Percentiles rank a stretch among this genome's conserved stretches.
Evolutionary conservation across 2,113 vertebrate genomes (phyloP).

Genomic region (Brachypodius melanocephalos): DNA sequence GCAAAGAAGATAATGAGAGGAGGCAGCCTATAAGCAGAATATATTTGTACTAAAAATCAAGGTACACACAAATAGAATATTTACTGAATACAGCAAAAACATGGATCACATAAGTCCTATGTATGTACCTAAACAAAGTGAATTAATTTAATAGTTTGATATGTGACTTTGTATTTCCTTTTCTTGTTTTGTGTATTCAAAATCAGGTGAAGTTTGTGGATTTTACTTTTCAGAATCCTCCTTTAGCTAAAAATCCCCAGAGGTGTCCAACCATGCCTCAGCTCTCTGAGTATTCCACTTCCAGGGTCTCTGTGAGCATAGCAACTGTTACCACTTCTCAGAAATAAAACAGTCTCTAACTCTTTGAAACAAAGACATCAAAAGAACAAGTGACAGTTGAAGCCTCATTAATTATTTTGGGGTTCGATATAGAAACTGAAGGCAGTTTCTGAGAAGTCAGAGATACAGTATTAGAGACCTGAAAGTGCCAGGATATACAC

Average conservation of each 20-base stretch:
- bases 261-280: neutral
- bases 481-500: neutral
- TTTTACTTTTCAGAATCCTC: neutral
- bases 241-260: neutral
- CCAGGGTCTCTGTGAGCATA: neutral
- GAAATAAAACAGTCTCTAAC: neutral
- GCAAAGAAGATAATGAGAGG: neutral
- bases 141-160: neutral
- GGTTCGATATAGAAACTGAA: neutral
- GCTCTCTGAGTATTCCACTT: neutral
- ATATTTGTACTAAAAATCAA: neutral
- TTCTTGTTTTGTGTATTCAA: neutral
- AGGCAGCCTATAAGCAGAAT: neutral
- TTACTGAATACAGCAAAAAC: neutral
- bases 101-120: neutral
- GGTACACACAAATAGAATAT: neutral
- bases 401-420: neutral
- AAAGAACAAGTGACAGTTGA: neutral
- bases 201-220: neutral
- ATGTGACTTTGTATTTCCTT: neutral
- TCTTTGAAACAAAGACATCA: neutral
- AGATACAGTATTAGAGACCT: neutral
- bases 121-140: neutral
- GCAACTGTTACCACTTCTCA: neutral
- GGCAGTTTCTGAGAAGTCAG: neutral